These are phyloP conservation scores for Lepidocyrtoides sp. DNA, from an alignment of 2,888 invertebrate species.

Conservation along the genomic window DNA sequence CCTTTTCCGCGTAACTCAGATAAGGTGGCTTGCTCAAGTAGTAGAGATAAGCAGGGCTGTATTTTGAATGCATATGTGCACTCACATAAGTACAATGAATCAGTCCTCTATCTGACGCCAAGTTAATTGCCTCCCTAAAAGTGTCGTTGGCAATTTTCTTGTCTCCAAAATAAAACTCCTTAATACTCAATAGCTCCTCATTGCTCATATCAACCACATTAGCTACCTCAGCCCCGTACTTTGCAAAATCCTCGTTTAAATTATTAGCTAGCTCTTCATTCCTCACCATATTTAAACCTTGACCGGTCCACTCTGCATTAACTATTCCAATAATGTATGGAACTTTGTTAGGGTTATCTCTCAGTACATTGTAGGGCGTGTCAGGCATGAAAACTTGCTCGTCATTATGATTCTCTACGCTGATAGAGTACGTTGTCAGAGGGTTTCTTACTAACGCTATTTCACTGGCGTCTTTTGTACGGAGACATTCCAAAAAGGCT, in stretches of 20 bases:
- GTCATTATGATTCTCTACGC: no score
- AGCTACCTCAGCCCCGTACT: background rate
- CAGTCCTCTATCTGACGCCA: constrained; percentile 67
- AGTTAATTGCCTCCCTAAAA: constrained; percentile 63
- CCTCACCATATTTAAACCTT: no score
- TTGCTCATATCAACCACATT: constrained; percentile 14
- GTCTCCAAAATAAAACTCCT: constrained; percentile 78
- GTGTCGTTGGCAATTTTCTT: constrained; percentile 72
- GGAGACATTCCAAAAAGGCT: constrained; percentile 69
- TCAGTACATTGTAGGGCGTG: constrained; percentile 61
- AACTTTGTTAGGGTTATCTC: constrained; percentile 69
- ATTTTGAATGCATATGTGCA: constrained; percentile 56
- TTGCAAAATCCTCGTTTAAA: constrained; percentile 55
- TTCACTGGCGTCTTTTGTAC: constrained; percentile 54
- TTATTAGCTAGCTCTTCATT: background rate
- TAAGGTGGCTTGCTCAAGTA: constrained; percentile 63
- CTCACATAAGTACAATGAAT: constrained; percentile 69
- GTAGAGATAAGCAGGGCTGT: constrained; percentile 66
- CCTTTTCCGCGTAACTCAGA: constrained; percentile 67
- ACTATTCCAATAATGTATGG: constrained; percentile 78
- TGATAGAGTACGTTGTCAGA: no score
- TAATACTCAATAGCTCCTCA: constrained; percentile 46
- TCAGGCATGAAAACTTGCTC: constrained; percentile 80
- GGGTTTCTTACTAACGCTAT: constrained; percentile 57
- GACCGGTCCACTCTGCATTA: no score